Conservation (phyloP, 2,888 invertebrate genomes). For the Drosophila multiciliata region DNA sequence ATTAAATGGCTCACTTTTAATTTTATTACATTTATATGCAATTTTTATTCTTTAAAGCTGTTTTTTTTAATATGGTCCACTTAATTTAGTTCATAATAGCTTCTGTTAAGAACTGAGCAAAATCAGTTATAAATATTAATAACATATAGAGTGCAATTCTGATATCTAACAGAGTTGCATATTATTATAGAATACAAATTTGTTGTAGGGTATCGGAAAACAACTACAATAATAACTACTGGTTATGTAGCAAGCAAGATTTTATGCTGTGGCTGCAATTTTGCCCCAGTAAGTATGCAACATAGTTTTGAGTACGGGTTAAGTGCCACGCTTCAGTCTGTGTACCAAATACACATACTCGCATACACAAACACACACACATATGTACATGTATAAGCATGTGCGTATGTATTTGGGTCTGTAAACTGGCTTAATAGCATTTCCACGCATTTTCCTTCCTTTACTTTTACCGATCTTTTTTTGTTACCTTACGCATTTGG, state of each 20-base stretch:
- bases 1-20: neutral
- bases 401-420: constrained; percentile 36
- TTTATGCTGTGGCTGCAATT: constrained; percentile 69
- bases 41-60: neutral
- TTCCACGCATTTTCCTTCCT: constrained; percentile 34
- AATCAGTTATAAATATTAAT: neutral
- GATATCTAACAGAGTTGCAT: neutral
- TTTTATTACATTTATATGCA: neutral
- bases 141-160: neutral
- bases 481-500: constrained; percentile 57
- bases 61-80: neutral
- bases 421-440: constrained; percentile 52
- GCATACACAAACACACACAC: neutral
- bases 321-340: constrained; percentile 56
- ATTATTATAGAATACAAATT: neutral
- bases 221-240: constrained; percentile 34
- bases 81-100: neutral
- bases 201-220: constrained; percentile 40
- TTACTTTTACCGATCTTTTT: neutral
- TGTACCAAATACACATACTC: constrained; percentile 29
- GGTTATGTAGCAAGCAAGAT: constrained; percentile 54
- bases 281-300: constrained; percentile 76
- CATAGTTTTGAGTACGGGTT: constrained; percentile 72
- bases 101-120: neutral
- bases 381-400: constrained; percentile 9